phyloP scores from a whole-genome alignment of 1,140 invertebrate genomes.

The Asobara japonica region DNA sequence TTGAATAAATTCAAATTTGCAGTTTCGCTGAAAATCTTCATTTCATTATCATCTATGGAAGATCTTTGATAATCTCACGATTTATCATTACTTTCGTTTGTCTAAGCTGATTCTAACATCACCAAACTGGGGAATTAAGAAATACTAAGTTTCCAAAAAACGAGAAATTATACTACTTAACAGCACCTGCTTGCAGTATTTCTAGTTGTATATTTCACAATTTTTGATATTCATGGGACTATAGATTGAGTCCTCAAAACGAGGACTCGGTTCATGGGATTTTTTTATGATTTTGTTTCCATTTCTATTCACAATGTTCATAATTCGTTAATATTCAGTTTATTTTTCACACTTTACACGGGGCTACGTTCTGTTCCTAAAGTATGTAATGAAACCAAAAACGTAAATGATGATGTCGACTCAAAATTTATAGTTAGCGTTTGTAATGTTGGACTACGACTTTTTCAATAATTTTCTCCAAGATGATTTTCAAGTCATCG shows the following conservation, averaged over 20 bases:
- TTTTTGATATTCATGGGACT: conserved; percentile 27
- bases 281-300: not conserved
- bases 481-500: too few species aligned
- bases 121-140: not conserved
- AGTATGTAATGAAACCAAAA: not conserved
- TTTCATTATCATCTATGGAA: conserved; percentile 24
- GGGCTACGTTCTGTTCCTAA: conserved; percentile 3
- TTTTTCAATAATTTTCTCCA: too few species aligned
- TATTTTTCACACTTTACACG: conserved; percentile 1
- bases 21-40: not conserved
- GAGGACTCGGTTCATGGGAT: not conserved
- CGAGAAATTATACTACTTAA: not conserved
- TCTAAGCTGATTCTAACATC: not conserved
- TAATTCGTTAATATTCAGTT: conserved; percentile 1
- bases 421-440: too few species aligned
- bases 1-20: conserved; percentile 7
- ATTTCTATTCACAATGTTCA: not conserved
- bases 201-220: not conserved
- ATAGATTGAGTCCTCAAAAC: conserved; percentile 8
- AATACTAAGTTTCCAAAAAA: not conserved
- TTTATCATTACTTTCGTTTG: conserved; percentile 9
- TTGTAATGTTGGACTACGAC: too few species aligned
- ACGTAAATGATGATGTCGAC: too few species aligned
- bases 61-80: conserved; percentile 28
- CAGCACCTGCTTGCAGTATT: conserved; percentile 22